A percentile compares a stretch with the other conserved stretches of the same genome.
These are phyloP conservation scores for Poeciliopsis turneri DNA, from an alignment of 2,797 vertebrate species.

Conservation along the genomic window DNA sequence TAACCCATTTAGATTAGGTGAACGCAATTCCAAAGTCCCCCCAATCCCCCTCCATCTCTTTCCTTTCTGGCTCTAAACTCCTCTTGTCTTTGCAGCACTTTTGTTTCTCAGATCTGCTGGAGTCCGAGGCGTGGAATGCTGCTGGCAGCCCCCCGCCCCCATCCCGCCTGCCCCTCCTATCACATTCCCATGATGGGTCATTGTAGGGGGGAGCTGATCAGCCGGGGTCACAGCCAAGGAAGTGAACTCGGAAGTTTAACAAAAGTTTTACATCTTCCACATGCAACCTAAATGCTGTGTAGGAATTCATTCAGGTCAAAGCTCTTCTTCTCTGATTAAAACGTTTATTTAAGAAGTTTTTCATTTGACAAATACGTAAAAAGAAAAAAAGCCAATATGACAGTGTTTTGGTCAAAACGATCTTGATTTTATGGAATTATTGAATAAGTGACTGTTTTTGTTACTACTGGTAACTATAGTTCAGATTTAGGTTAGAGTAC, in stretches of 20 bases:
- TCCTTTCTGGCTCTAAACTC: constrained; percentile 33
- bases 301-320: constrained; percentile 31
- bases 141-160: constrained; percentile 66
- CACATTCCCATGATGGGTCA: constrained; percentile 75
- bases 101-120: constrained; percentile 60
- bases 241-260: constrained; percentile 83
- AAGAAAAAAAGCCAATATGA: no score
- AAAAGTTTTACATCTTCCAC: constrained; percentile 64
- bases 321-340: constrained; percentile 12
- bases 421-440: not conserved
- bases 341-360: not conserved
- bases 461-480: not conserved
- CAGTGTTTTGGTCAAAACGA: not conserved
- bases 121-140: constrained; percentile 73
- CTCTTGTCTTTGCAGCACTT: constrained; percentile 47
- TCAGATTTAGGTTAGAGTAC: not conserved
- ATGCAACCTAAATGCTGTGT: constrained; percentile 25
- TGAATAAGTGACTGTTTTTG: not conserved
- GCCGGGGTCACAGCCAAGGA: constrained; percentile 76
- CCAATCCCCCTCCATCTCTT: not conserved
- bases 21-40: constrained; percentile 29
- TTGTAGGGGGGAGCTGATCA: constrained; percentile 75
- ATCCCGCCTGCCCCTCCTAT: constrained; percentile 36
- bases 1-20: constrained; percentile 7
- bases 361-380: not conserved